Conservation (phyloP, 1,140 invertebrate genomes). For the Steinernema khuongi region DNA sequence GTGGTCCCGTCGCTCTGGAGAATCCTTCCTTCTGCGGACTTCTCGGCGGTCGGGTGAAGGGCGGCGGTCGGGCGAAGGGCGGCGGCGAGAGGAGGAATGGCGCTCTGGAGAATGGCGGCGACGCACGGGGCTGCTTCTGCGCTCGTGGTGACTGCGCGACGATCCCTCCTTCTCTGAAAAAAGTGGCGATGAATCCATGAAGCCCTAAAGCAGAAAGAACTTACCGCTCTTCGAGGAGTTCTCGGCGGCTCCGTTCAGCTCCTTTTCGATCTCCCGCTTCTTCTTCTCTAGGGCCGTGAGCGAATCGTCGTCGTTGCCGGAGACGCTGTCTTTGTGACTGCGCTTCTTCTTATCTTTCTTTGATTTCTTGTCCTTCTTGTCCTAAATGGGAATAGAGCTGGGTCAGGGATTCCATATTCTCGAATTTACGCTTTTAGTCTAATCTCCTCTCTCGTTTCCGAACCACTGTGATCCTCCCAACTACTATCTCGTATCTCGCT, state of each 20-base stretch:
- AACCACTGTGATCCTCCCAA: background rate
- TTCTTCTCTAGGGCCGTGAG: background rate
- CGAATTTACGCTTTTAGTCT: too few species aligned
- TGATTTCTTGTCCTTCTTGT: background rate
- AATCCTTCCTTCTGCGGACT: background rate
- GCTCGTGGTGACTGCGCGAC: background rate
- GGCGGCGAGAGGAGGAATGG: background rate
- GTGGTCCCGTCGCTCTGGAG: background rate
- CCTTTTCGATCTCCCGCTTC: background rate
- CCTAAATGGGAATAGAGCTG: background rate
- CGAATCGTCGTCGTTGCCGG: background rate
- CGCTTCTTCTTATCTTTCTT: constrained; percentile 1
- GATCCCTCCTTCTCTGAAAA: background rate
- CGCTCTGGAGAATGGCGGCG: background rate
- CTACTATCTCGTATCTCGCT: background rate
- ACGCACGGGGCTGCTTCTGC: background rate
- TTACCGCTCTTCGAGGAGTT: background rate
- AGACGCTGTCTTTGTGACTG: background rate
- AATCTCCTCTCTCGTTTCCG: background rate
- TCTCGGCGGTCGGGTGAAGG: background rate
- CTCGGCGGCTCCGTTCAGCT: background rate
- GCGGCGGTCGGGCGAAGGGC: background rate
- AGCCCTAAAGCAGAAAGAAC: background rate
- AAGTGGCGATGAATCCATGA: background rate
- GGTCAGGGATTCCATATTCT: background rate